A percentile compares a stretch with the other conserved stretches of the same genome.
phyloP scores from a whole-genome alignment of 1,140 invertebrate species.

The Lepidurus couesii region DNA sequence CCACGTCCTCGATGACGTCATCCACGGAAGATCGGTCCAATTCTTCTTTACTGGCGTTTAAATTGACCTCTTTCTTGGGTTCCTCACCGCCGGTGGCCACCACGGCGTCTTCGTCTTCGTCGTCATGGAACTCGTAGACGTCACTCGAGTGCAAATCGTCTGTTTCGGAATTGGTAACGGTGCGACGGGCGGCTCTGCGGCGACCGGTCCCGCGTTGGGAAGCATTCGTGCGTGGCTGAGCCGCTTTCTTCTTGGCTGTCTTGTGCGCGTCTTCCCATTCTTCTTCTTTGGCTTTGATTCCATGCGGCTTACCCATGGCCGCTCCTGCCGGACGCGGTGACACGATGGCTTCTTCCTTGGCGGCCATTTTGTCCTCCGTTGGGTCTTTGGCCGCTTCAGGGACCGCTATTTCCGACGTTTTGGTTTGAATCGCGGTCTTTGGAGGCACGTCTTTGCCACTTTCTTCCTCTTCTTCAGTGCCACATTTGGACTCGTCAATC shows the following conservation, averaged over 20 bases:
- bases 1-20: constrained; percentile 78
- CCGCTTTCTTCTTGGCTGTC: not conserved
- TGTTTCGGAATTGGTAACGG: not conserved
- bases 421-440: too few species aligned
- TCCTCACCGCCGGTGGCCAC: not conserved
- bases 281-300: not conserved
- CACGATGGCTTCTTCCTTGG: not conserved
- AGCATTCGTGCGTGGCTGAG: not conserved
- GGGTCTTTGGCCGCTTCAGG: too few species aligned
- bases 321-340: too few species aligned
- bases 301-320: too few species aligned
- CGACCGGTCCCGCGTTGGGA: not conserved
- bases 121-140: constrained; percentile 41
- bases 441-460: too few species aligned
- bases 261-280: not conserved
- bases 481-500: constrained; percentile 21
- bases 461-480: not conserved
- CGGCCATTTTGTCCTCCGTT: too few species aligned
- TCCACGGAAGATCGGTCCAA: constrained; percentile 56
- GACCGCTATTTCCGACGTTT: too few species aligned
- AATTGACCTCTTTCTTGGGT: constrained; percentile 14
- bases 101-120: constrained; percentile 37
- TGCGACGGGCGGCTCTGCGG: not conserved
- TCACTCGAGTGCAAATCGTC: constrained; percentile 29
- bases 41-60: not conserved